These are phyloP conservation scores for Drosophila cognata DNA, from an alignment of 2,888 invertebrate species.

Conservation along the genomic window DNA sequence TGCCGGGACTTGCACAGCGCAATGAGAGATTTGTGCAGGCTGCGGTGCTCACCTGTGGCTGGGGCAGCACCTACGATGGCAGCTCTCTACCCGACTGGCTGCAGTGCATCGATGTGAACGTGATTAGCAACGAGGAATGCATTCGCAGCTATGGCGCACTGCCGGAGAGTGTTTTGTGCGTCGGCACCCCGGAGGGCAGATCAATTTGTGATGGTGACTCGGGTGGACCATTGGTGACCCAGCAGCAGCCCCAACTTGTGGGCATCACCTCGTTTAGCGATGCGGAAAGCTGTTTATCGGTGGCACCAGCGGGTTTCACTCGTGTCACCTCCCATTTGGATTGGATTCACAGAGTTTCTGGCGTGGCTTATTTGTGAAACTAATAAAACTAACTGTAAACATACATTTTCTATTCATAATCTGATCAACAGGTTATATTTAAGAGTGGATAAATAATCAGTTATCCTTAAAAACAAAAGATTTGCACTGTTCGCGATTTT, in stretches of 20 bases:
- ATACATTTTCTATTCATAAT: background rate
- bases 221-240: slow-evolving; percentile 58
- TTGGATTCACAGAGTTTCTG: slow-evolving; percentile 59
- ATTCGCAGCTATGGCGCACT: slow-evolving; percentile 82
- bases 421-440: background rate
- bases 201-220: slow-evolving; percentile 64
- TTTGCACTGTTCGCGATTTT: background rate
- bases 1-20: slow-evolving; percentile 34
- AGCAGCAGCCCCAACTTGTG: slow-evolving; percentile 15
- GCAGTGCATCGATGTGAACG: slow-evolving; percentile 62
- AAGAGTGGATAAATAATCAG: background rate
- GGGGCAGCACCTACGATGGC: slow-evolving; percentile 71
- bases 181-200: slow-evolving; percentile 37
- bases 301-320: slow-evolving; percentile 59
- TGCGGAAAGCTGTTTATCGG: slow-evolving; percentile 47
- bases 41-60: slow-evolving; percentile 63
- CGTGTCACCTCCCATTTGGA: slow-evolving; percentile 55
- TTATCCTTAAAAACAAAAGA: background rate
- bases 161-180: slow-evolving; percentile 45
- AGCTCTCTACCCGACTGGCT: slow-evolving; percentile 79
- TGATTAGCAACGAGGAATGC: slow-evolving; percentile 77
- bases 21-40: slow-evolving; percentile 16
- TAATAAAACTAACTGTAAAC: background rate
- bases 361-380: slow-evolving; percentile 44
- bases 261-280: slow-evolving; percentile 63